Percentiles rank a stretch among this genome's conserved stretches.
Conservation (phyloP, 1,140 invertebrate genomes). For the Dendroctonus ponderosae region DNA sequence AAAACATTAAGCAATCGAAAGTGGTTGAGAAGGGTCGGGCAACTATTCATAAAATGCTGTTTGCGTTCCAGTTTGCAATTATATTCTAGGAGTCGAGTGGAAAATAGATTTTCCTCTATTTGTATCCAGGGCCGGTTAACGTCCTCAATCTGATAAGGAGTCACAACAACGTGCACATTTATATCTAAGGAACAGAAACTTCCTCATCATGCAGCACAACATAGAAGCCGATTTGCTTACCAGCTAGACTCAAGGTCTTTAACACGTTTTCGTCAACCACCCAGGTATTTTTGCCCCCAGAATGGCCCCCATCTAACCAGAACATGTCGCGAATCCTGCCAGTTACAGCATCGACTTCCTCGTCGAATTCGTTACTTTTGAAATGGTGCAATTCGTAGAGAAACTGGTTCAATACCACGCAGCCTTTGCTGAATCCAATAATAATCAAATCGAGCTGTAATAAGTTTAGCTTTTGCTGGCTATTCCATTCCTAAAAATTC, state of each 20-base stretch:
- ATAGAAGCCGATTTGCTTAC: slow-evolving; percentile 45
- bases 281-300: slow-evolving; percentile 80
- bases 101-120: slow-evolving; percentile 76
- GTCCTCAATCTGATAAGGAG: slow-evolving; percentile 80
- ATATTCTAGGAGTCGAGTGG: slow-evolving; percentile 28
- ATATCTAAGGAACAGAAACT: slow-evolving; percentile 55
- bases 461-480: too few species aligned
- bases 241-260: slow-evolving; percentile 65
- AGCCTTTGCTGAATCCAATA: slow-evolving; percentile 89
- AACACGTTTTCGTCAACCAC: slow-evolving; percentile 71
- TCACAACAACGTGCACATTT: slow-evolving; percentile 73
- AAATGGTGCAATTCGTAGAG: slow-evolving; percentile 79
- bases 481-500: too few species aligned
- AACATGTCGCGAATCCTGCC: slow-evolving; percentile 69
- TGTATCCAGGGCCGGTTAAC: slow-evolving; percentile 76
- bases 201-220: neutral
- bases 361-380: slow-evolving; percentile 58
- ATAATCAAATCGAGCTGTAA: slow-evolving; percentile 54
- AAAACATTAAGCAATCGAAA: too few species aligned
- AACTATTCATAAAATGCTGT: too few species aligned
- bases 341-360: slow-evolving; percentile 58
- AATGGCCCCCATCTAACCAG: slow-evolving; percentile 87
- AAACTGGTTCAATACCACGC: slow-evolving; percentile 87
- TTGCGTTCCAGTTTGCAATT: too few species aligned
- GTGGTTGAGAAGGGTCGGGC: too few species aligned